Conservation (phyloP, 2,797 vertebrate species). For the Malacoraja senta region DNA sequence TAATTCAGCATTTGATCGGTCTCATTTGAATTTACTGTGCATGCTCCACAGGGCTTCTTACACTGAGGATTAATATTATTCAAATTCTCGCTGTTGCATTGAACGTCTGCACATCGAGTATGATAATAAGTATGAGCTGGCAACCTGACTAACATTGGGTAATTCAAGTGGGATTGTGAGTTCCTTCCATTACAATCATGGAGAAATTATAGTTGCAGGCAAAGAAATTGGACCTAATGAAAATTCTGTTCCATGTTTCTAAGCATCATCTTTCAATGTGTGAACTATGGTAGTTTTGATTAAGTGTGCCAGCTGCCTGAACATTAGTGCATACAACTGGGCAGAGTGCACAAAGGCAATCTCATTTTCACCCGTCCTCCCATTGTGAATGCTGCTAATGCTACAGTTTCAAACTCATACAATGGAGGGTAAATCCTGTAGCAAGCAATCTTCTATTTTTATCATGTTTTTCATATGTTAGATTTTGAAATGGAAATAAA, state of each 20-base stretch:
- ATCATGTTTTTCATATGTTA: background rate
- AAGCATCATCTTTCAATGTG: conserved; percentile 2
- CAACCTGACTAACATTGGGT: background rate
- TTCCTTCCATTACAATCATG: background rate
- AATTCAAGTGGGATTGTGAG: background rate
- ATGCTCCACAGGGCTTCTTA: background rate
- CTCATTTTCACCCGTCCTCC: background rate
- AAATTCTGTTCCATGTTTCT: background rate
- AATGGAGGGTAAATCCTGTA: background rate
- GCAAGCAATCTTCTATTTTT: background rate
- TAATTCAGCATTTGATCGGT: background rate
- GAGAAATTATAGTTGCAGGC: conserved; percentile 8
- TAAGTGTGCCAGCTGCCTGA: conserved; percentile 13
- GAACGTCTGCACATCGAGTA: background rate
- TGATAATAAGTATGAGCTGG: background rate
- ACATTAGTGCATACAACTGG: background rate
- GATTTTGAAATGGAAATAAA: background rate
- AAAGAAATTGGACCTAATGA: conserved; percentile 12
- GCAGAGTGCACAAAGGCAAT: background rate
- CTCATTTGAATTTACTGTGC: conserved; percentile 15
- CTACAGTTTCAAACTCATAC: background rate
- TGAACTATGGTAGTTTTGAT: background rate
- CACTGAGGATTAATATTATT: background rate
- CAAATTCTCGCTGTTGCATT: background rate
- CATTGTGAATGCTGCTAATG: background rate